Percentiles rank a stretch among this genome's conserved stretches.
These are phyloP conservation scores for Agrotis segetum DNA, from an alignment of 2,888 invertebrate genomes.

Conservation along the genomic window DNA sequence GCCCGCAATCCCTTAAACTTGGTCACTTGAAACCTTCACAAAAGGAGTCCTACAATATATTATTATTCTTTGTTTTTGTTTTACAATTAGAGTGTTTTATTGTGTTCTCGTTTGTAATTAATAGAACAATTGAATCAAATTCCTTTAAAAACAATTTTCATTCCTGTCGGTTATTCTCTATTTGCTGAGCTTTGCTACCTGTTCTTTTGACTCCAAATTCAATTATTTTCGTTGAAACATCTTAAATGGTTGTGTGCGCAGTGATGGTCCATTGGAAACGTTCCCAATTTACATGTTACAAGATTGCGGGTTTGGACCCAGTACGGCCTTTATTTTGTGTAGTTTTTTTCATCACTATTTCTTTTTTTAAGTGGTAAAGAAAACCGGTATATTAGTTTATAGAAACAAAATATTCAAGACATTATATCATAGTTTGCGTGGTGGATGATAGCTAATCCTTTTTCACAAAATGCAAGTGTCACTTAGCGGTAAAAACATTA, in stretches of 20 bases:
- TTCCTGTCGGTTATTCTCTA: conserved; percentile 5
- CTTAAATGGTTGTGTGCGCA: not conserved
- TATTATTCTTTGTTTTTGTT: conserved; percentile 41
- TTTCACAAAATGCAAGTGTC: too few species aligned
- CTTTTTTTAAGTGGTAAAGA: not conserved
- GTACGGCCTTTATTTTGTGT: not conserved
- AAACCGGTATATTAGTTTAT: not conserved
- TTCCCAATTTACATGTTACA: not conserved
- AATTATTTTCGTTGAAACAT: not conserved
- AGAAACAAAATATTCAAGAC: too few species aligned
- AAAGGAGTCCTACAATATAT: conserved; percentile 38
- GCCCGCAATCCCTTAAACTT: conserved; percentile 25
- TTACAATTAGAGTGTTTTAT: conserved; percentile 47
- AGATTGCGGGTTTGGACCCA: not conserved
- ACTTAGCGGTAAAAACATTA: too few species aligned
- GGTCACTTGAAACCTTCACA: conserved; percentile 30
- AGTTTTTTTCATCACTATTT: not conserved
- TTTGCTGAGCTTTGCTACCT: not conserved
- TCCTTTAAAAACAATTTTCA: conserved; percentile 14
- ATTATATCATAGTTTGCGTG: too few species aligned
- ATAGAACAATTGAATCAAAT: conserved; percentile 21
- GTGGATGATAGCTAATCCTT: too few species aligned
- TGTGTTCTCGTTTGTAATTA: conserved; percentile 45
- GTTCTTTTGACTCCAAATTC: conserved; percentile 1
- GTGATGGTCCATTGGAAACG: not conserved